These are phyloP conservation scores for Aldrovandia affinis DNA, from an alignment of 2,797 vertebrate genomes.

Conservation along the genomic window DNA sequence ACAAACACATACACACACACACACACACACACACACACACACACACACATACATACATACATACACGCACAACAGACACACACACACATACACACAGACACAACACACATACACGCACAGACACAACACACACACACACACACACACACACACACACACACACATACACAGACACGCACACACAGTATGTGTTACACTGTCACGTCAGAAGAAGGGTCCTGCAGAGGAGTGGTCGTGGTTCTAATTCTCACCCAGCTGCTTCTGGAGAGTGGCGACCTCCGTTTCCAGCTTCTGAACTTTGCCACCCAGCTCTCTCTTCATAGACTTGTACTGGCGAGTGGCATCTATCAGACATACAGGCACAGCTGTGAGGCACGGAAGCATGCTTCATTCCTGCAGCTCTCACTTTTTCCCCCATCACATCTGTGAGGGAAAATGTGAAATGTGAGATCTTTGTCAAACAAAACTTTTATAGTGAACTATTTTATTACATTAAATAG, in stretches of 20 bases:
- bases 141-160: conserved; percentile 12
- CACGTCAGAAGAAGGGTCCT: neutral
- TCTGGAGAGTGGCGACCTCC: conserved; percentile 60
- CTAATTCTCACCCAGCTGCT: conserved; percentile 65
- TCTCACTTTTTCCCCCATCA: neutral
- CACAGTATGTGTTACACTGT: neutral
- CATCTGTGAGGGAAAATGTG: no score
- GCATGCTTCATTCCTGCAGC: neutral
- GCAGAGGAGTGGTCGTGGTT: neutral
- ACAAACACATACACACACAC: no score
- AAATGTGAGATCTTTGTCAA: no score
- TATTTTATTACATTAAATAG: no score
- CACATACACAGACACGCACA: neutral
- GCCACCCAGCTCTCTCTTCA: conserved; percentile 64
- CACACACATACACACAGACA: no score
- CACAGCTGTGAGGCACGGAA: neutral
- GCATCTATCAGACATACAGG: conserved; percentile 62
- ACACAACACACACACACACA: conserved; percentile 18
- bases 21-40: conserved; percentile 43
- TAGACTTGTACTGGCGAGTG: conserved; percentile 61
- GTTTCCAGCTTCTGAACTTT: conserved; percentile 62
- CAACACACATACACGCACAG: conserved; percentile 44
- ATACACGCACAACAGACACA: neutral
- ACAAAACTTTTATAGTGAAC: no score
- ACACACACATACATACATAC: conserved; percentile 35